Evolutionary conservation across 2,888 invertebrate genomes (phyloP).

Genomic region (Chaitophorus viminalis): DNA sequence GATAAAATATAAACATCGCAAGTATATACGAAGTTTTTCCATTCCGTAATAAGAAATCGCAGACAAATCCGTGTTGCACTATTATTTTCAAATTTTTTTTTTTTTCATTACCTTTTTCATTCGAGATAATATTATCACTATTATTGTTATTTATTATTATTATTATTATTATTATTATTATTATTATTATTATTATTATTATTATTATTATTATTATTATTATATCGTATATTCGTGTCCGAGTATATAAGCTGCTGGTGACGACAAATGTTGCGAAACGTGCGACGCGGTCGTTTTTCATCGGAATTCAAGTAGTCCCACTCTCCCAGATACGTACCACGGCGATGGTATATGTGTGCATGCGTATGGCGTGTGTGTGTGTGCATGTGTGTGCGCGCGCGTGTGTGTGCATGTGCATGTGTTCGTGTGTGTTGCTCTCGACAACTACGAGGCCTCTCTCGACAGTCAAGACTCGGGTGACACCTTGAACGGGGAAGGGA

Average conservation of each 20-base stretch:
- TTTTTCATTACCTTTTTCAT: no score
- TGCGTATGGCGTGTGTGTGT: no score
- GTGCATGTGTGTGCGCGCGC: no score
- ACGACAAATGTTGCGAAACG: slow-evolving; percentile 14
- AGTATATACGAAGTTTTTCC: no score
- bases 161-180: no score
- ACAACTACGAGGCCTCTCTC: slow-evolving; percentile 6
- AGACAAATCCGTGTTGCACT: not conserved
- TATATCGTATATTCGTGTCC: not conserved
- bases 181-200: no score
- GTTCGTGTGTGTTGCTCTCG: not conserved
- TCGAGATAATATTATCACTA: slow-evolving; percentile 8
- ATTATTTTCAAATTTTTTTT: not conserved
- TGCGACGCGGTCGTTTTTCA: slow-evolving; percentile 26
- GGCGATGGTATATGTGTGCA: not conserved
- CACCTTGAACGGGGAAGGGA: not conserved
- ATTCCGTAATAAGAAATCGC: no score
- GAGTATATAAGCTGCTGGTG: not conserved
- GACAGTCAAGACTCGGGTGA: slow-evolving; percentile 23
- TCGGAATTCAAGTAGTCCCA: slow-evolving; percentile 11
- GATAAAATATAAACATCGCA: no score
- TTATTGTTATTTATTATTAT: no score
- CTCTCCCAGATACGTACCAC: not conserved
- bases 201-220: no score
- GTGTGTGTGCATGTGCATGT: no score